Evolutionary conservation across 2,113 vertebrate species (phyloP).

Genomic region (Brachyistius frenatus): DNA sequence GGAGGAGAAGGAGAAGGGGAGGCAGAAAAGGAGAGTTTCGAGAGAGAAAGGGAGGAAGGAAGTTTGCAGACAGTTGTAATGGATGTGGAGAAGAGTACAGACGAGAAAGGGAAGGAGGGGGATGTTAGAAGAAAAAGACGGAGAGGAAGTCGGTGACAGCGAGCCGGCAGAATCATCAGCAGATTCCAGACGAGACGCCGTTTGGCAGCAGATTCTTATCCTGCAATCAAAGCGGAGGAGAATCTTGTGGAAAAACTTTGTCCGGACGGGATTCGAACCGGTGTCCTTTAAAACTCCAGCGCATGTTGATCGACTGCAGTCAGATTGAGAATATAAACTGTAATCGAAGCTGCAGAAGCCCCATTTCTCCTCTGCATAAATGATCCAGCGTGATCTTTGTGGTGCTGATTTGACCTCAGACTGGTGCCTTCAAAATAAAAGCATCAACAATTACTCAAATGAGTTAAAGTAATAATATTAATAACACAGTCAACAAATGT

Average conservation of each 20-base stretch:
- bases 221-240: slow-evolving; percentile 23
- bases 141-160: slow-evolving; percentile 17
- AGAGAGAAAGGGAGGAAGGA: slow-evolving; percentile 52
- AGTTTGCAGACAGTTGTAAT: slow-evolving; percentile 19
- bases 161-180: slow-evolving; percentile 36
- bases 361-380: too few relatives aligned
- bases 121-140: background rate
- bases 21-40: background rate
- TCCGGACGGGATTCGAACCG: background rate
- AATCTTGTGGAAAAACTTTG: slow-evolving; percentile 4
- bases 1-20: background rate
- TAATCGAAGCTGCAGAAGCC: background rate
- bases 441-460: too few relatives aligned
- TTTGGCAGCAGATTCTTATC: slow-evolving; percentile 32
- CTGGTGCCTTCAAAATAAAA: too few relatives aligned
- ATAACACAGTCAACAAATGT: too few relatives aligned
- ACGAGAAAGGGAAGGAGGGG: background rate
- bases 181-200: slow-evolving; percentile 52
- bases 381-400: too few relatives aligned
- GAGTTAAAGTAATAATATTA: too few relatives aligned
- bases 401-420: too few relatives aligned
- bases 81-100: slow-evolving; percentile 2
- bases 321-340: background rate
- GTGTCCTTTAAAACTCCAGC: background rate
- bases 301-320: background rate